phyloP scores from a whole-genome alignment of 1,140 invertebrate genomes.

The Trichoplusia ni region DNA sequence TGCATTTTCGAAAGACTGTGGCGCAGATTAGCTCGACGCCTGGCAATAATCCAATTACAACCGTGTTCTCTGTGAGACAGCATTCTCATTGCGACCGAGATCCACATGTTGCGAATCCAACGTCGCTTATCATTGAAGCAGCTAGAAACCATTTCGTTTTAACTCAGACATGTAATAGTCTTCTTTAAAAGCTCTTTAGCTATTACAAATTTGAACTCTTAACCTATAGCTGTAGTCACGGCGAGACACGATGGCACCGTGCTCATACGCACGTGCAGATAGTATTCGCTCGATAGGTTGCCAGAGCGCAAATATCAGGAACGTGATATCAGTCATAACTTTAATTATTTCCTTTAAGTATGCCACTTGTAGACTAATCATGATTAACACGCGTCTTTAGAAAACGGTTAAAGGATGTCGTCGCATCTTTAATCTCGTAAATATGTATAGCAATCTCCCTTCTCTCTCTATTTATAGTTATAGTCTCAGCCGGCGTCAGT shows the following conservation, averaged over 20 bases:
- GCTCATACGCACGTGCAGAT: slow-evolving; percentile 18
- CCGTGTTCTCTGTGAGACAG: background rate
- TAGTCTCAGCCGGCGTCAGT: background rate
- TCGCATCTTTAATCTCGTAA: background rate
- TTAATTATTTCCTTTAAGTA: background rate
- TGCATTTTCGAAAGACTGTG: slow-evolving; percentile 39
- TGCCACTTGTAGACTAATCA: slow-evolving; percentile 9
- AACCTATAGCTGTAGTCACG: background rate
- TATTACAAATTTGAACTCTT: slow-evolving; percentile 1
- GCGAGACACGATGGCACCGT: slow-evolving; percentile 33
- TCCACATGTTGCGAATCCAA: background rate
- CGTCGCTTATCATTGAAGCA: background rate
- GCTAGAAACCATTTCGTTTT: background rate
- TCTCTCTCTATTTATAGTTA: slow-evolving; percentile 1
- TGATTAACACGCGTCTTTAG: background rate
- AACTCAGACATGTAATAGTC: background rate
- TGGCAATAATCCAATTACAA: slow-evolving; percentile 47
- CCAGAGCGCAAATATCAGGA: background rate
- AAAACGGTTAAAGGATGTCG: too few relatives aligned
- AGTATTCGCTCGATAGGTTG: too few relatives aligned
- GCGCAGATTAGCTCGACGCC: slow-evolving; percentile 35
- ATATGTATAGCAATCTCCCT: background rate
- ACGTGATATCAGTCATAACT: too few relatives aligned
- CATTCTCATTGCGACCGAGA: background rate
- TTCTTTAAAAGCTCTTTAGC: background rate